These are phyloP conservation scores for Microctenopoma steveboyesi DNA, from an alignment of 2,797 vertebrate genomes.

Conservation along the genomic window DNA sequence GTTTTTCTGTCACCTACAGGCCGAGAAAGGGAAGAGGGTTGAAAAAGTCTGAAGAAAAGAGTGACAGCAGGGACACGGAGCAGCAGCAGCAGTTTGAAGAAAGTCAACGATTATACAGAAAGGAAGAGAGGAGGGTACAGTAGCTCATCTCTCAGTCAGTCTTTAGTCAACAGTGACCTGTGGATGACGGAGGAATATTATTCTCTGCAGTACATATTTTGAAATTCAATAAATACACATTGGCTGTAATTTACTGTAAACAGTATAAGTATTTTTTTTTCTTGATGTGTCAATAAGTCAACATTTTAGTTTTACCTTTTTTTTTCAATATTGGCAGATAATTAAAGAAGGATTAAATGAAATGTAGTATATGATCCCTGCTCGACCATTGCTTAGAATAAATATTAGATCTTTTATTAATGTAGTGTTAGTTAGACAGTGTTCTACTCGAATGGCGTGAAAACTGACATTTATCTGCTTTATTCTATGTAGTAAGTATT, in stretches of 20 bases:
- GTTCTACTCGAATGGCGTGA: background rate
- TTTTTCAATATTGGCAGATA: background rate
- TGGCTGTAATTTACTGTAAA: no score
- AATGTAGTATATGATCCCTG: background rate
- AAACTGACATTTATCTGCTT: background rate
- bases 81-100: slow-evolving; percentile 78
- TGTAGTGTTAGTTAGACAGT: background rate
- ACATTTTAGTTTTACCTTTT: background rate
- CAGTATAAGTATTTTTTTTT: background rate
- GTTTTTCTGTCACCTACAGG: slow-evolving; percentile 72
- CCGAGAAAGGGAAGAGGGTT: slow-evolving; percentile 82
- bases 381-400: background rate
- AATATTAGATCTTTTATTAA: background rate
- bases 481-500: background rate
- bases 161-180: slow-evolving; percentile 4
- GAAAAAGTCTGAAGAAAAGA: slow-evolving; percentile 85
- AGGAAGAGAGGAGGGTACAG: slow-evolving; percentile 85
- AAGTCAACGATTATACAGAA: slow-evolving; percentile 72
- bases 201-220: slow-evolving; percentile 2
- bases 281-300: background rate
- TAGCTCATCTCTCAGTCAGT: slow-evolving; percentile 8
- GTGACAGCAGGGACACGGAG: slow-evolving; percentile 62
- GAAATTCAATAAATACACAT: background rate
- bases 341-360: background rate
- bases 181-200: background rate